Evolutionary conservation across 2,797 vertebrate genomes (phyloP).

Genomic region (Poecilia picta): DNA sequence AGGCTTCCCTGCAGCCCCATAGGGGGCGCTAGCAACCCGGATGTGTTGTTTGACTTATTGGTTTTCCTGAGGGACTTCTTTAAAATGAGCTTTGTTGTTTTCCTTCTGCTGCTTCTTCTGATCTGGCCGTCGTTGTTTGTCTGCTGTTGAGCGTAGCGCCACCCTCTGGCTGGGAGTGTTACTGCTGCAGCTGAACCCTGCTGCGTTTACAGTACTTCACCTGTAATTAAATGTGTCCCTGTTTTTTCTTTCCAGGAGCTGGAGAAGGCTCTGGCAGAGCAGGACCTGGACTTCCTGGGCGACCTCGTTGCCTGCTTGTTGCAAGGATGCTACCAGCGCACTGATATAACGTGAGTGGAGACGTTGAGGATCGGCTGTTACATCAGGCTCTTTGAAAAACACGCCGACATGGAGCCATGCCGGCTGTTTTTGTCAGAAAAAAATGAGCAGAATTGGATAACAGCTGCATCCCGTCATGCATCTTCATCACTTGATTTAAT

Average conservation of each 20-base stretch:
- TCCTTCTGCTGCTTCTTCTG: not conserved
- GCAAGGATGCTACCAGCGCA: slow-evolving; percentile 98
- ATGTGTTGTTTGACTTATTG: not conserved
- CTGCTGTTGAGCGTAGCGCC: not conserved
- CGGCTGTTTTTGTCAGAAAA: not conserved
- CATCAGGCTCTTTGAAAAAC: not conserved
- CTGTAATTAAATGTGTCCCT: slow-evolving; percentile 16
- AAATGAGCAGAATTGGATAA: not conserved
- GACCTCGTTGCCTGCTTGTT: slow-evolving; percentile 93
- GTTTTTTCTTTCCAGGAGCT: slow-evolving; percentile 84
- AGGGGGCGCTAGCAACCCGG: not conserved
- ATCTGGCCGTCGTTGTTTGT: not conserved
- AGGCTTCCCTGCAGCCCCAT: not conserved
- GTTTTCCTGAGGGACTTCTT: not conserved
- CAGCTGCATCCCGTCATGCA: not conserved
- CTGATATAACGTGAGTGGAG: slow-evolving; percentile 94
- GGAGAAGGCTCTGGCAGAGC: slow-evolving; percentile 92
- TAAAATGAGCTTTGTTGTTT: not conserved
- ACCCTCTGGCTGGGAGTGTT: not conserved
- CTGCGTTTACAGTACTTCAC: not conserved
- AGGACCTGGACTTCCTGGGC: slow-evolving; percentile 92
- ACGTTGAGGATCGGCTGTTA: not conserved
- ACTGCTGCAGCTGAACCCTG: not conserved
- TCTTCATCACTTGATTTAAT: too few relatives aligned
- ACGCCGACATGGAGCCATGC: not conserved